Conservation (phyloP, 2,888 invertebrate species). For the Heliconius hortense region DNA sequence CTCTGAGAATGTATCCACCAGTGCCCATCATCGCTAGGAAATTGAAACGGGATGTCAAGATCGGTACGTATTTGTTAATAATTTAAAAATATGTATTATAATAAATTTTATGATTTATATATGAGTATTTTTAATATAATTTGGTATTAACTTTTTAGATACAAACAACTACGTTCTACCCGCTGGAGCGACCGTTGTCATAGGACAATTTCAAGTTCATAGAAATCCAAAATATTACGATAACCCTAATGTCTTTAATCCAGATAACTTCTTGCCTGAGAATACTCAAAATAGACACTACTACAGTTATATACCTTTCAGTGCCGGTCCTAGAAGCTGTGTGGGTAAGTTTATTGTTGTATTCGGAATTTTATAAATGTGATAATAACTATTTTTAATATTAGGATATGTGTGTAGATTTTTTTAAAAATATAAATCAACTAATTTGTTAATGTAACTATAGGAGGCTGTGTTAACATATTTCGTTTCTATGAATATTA, state of each 20-base stretch:
- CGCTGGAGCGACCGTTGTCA: slow-evolving; percentile 86
- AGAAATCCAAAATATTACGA: slow-evolving; percentile 85
- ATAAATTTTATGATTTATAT: no score
- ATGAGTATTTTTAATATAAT: not conserved
- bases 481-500: not conserved
- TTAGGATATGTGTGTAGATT: no score
- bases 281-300: slow-evolving; percentile 88
- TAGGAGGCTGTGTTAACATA: not conserved
- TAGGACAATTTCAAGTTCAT: slow-evolving; percentile 86
- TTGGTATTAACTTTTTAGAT: slow-evolving; percentile 60
- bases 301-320: slow-evolving; percentile 90
- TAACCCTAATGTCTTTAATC: slow-evolving; percentile 87
- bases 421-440: no score
- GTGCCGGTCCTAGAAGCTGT: slow-evolving; percentile 90
- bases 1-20: slow-evolving; percentile 89
- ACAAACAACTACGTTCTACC: slow-evolving; percentile 85
- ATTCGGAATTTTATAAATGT: no score
- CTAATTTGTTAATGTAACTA: not conserved
- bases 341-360: slow-evolving; percentile 79
- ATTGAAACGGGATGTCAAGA: slow-evolving; percentile 85
- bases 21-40: slow-evolving; percentile 90
- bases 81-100: not conserved
- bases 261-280: slow-evolving; percentile 90
- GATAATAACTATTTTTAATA: no score
- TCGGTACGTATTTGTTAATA: slow-evolving; percentile 69